Evolutionary conservation across 2,888 invertebrate species (phyloP).

Genomic region (Nipponacmea schrenckii): DNA sequence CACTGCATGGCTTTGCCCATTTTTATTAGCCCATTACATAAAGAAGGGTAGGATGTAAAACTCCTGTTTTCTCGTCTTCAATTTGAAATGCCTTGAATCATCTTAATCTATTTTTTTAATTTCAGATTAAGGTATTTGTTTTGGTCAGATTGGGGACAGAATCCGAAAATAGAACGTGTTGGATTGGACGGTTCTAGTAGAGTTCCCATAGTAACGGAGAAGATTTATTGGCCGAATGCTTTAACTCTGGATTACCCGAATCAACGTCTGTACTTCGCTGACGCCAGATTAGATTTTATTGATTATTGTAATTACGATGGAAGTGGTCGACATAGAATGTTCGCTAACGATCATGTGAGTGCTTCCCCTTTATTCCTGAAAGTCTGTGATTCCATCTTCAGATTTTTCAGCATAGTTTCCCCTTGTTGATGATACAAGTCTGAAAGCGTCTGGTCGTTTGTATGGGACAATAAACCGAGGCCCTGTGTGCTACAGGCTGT

Average conservation of each 20-base stretch:
- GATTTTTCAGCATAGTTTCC: too few relatives aligned
- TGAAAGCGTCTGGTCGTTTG: too few relatives aligned
- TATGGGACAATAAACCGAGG: too few relatives aligned
- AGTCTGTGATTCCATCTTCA: too few relatives aligned
- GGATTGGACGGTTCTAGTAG: constrained; percentile 95
- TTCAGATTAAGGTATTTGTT: constrained; percentile 74
- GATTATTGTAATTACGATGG: constrained; percentile 98
- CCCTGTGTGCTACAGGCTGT: too few relatives aligned
- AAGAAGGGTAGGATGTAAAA: too few relatives aligned
- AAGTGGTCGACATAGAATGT: constrained; percentile 84
- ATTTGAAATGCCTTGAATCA: too few relatives aligned
- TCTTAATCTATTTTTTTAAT: constrained; percentile 7
- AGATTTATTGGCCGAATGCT: constrained; percentile 98
- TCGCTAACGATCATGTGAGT: constrained; percentile 68
- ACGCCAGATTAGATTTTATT: constrained; percentile 96
- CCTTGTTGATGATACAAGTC: too few relatives aligned
- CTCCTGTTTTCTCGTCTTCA: too few relatives aligned
- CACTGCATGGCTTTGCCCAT: too few relatives aligned
- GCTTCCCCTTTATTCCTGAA: background rate
- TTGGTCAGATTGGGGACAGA: constrained; percentile 99
- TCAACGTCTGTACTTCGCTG: constrained; percentile 94
- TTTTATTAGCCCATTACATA: too few relatives aligned
- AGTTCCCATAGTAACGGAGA: constrained; percentile 86
- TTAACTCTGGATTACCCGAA: constrained; percentile 94
- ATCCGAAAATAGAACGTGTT: constrained; percentile 93